These are phyloP conservation scores for Toxotes chatareus DNA, from an alignment of 2,113 vertebrate species.

Conservation along the genomic window DNA sequence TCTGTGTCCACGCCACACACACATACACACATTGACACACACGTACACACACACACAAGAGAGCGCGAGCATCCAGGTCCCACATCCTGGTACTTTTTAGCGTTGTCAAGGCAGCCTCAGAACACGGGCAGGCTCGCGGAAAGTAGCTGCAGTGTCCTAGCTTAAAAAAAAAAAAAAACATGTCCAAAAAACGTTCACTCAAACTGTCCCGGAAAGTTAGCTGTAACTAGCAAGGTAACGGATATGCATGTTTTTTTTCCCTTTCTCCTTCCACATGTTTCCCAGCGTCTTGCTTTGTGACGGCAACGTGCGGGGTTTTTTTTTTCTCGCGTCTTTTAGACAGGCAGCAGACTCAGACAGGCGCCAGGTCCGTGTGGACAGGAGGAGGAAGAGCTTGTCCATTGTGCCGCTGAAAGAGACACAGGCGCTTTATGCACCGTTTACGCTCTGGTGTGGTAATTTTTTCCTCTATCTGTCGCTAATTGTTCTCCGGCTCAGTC, in stretches of 20 bases:
- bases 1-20: constrained; percentile 52
- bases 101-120: constrained; percentile 84
- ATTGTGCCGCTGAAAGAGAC: constrained; percentile 75
- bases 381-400: constrained; percentile 77
- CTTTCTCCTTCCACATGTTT: constrained; percentile 3
- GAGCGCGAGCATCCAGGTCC: constrained; percentile 58
- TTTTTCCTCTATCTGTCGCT: neutral
- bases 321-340: constrained; percentile 38
- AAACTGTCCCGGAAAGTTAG: constrained; percentile 83
- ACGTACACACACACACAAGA: neutral
- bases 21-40: constrained; percentile 15
- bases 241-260: constrained; percentile 73
- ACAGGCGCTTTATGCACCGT: neutral
- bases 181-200: constrained; percentile 63
- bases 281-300: constrained; percentile 8
- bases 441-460: neutral
- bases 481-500: neutral
- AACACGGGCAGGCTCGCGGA: constrained; percentile 74
- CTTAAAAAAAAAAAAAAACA: constrained; percentile 31
- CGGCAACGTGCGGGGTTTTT: neutral
- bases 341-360: constrained; percentile 64
- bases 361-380: constrained; percentile 80
- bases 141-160: constrained; percentile 82
- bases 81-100: constrained; percentile 86
- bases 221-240: constrained; percentile 79